Evolutionary conservation across 2,113 vertebrate species (phyloP).

Genomic region (Dissostichus mawsoni): DNA sequence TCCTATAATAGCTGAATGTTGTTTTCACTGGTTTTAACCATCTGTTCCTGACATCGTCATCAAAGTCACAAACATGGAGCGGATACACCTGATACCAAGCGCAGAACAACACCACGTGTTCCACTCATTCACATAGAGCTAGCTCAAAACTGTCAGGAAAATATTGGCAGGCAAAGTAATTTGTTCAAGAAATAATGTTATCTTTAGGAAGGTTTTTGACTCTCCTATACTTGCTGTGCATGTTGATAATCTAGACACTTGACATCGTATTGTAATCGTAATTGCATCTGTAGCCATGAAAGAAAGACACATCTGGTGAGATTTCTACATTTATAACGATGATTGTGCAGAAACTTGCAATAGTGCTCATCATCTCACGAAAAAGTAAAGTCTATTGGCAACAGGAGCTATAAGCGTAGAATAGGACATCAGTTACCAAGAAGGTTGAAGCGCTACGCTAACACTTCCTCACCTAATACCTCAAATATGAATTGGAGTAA

Average conservation of each 20-base stretch:
- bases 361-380: background rate
- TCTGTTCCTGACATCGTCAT: conserved; percentile 17
- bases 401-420: background rate
- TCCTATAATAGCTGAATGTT: background rate
- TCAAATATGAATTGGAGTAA: background rate
- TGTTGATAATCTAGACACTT: background rate
- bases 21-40: conserved; percentile 10
- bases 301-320: too few relatives aligned
- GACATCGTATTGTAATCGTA: too few relatives aligned
- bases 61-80: background rate
- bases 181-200: background rate
- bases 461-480: background rate
- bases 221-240: background rate
- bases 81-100: conserved; percentile 27
- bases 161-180: too few relatives aligned
- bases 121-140: too few relatives aligned
- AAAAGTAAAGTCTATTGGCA: background rate
- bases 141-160: too few relatives aligned
- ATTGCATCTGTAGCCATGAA: background rate
- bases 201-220: background rate
- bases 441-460: background rate
- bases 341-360: background rate
- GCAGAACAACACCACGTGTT: background rate
- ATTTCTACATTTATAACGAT: background rate
- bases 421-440: background rate